Base-by-base conservation (phyloP, 92 coral and sea anemone species). In the Porites divaricata region DNA sequence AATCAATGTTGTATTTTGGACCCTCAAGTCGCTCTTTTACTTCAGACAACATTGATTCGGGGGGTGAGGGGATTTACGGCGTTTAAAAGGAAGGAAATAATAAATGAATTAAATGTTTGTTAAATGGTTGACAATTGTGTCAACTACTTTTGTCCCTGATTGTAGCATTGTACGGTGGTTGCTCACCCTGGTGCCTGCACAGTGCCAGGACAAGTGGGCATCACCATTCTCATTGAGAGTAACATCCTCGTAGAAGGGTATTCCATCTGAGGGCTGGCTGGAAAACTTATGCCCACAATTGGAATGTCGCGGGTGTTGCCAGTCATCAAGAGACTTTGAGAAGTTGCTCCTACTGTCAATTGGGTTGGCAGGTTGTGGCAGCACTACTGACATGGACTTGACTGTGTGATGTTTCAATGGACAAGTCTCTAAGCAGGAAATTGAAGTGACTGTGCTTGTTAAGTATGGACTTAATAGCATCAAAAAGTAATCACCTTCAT, bases 121-220 rank as follows among this genome's bases (percentile, higher is more conserved):
- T n/a, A n/a, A n/a, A n/a, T n/a, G n/a, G n/a, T n/a, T n/a, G n/a
- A n/a, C n/a, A n/a, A n/a, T n/a, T n/a, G n/a, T n/a, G n/a, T n/a
- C n/a, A n/a, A n/a, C n/a, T n/a, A n/a, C n/a, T n/a, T n/a, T n/a
- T n/a, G n/a, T n/a, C n/a, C n/a, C n/a, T n/a, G n/a, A n/a, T n/a
- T n/a, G n/a, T n/a, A 45, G 26, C 85, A 90, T 70, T 53, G 74
- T 57, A n/a, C 93, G 83, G 50, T 66, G 72, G 6, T 81, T 78
- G 76, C 67, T 76, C 54, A 23, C 77, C 85, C 93, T 78, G 54
- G 45, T 53, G 26, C 93, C 89, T n/a, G 93, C 64, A 84, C 93
- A 89, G 84, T 89, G 86, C 93, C 93, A 89, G 51, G 92, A 78
- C 61, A 63, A 73, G 65, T 70, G 81, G 17, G 83, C 73, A 66